Percentiles rank a stretch among this genome's conserved stretches.
These are phyloP conservation scores for Drosophila punjabiensis DNA, from an alignment of 1,140 invertebrate species.

Conservation along the genomic window DNA sequence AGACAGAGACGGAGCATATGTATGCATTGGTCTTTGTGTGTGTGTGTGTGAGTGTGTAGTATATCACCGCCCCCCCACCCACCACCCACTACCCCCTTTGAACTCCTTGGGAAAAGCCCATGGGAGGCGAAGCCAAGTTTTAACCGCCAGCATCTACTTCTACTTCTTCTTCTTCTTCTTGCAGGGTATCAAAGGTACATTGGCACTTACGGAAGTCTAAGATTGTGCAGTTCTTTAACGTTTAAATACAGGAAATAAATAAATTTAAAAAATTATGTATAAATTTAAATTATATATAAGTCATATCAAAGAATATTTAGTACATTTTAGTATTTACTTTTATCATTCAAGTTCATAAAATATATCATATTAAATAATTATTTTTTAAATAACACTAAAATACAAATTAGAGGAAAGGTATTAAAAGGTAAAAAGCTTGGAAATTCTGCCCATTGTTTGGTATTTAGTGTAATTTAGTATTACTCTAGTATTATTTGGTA, in stretches of 20 bases:
- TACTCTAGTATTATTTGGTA: too few species aligned
- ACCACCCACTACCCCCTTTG: neutral
- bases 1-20: constrained; percentile 32
- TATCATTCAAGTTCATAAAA: too few species aligned
- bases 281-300: too few species aligned
- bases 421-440: neutral
- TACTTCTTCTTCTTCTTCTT: constrained; percentile 6
- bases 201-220: neutral
- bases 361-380: too few species aligned
- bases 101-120: constrained; percentile 15
- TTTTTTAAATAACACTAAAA: too few species aligned
- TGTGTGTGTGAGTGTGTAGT: constrained; percentile 20
- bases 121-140: constrained; percentile 63
- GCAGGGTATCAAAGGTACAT: constrained; percentile 11
- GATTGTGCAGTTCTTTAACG: neutral
- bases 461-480: neutral
- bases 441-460: neutral
- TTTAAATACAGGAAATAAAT: neutral
- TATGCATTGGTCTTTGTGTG: neutral
- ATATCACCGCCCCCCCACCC: constrained; percentile 14
- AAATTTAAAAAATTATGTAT: neutral
- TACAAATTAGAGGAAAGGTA: too few species aligned
- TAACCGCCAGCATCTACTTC: constrained; percentile 64
- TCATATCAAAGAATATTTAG: too few species aligned
- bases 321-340: too few species aligned